phyloP scores from a whole-genome alignment of 2,113 vertebrate genomes.

The Corvus moneduloides region DNA sequence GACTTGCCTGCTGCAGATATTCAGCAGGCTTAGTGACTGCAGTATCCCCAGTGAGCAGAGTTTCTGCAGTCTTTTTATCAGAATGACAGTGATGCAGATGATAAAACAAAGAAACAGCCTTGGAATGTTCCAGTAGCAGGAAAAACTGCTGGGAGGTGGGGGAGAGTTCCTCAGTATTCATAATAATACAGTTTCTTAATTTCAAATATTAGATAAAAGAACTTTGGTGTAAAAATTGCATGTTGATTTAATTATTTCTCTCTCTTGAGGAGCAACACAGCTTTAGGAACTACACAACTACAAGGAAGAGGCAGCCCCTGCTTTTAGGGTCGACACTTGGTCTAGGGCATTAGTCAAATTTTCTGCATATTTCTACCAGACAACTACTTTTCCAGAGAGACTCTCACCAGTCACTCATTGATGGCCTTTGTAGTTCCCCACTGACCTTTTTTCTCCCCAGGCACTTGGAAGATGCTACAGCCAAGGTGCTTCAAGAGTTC shows the following conservation, averaged over 20 bases:
- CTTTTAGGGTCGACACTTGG: not conserved
- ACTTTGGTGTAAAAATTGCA: not conserved
- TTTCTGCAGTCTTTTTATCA: conserved; percentile 52
- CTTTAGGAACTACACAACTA: not conserved
- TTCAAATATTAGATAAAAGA: not conserved
- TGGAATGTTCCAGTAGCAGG: not conserved
- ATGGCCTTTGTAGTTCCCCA: not conserved
- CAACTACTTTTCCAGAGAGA: not conserved
- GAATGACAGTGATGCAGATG: conserved; percentile 20
- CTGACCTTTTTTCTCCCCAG: not conserved
- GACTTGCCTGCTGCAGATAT: conserved; percentile 33
- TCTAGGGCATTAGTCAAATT: not conserved
- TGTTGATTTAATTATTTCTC: not conserved
- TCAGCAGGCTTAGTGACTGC: conserved; percentile 32
- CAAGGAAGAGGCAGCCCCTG: not conserved
- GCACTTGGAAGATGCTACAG: not conserved
- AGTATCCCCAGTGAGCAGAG: conserved; percentile 13
- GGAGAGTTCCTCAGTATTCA: not conserved
- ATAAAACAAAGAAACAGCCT: conserved; percentile 27
- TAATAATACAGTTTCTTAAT: not conserved
- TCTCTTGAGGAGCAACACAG: not conserved
- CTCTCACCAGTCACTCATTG: not conserved
- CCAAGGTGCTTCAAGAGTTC: not conserved
- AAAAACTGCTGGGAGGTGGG: not conserved
- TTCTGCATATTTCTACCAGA: not conserved